Base-by-base conservation (phyloP, 1,140 invertebrate species). In the Proales similis region DNA sequence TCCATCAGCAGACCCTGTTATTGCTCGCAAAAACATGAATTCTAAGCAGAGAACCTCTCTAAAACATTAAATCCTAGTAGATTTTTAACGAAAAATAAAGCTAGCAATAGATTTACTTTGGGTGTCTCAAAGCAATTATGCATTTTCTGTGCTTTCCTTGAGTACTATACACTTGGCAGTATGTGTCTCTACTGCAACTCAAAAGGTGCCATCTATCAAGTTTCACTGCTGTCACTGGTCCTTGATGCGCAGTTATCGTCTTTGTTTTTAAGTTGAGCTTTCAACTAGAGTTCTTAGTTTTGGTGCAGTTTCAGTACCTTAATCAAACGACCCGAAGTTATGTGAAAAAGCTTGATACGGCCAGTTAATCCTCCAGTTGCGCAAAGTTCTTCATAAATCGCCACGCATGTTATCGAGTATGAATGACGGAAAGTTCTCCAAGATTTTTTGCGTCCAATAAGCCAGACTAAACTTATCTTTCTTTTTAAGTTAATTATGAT, bases 171-270 rank as follows among this genome's bases (percentile, higher is more conserved):
- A 69, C 69, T 9, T 73, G 64, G 12, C 70, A 72, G 66, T 74
- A 76, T n/a, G 70, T 69, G 67, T 76, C 74, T 62, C 66, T 68
- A 48, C 71, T 70, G 20, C 67, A 70, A 30, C 72, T 71, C 12
- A 73, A 66, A 38, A 76, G 75, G 64, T 76, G 74, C 70, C 71
- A 76, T 9, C 65, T 63, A 49, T 76, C 74, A 71, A 74, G 73
- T 65, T 70, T 70, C 24, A 76, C 71, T 39, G 63, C 67, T 3
- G 69, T 73, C 9, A 76, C 67, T 48, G 67, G 65, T n/a, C 67
- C 68, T 63, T 69, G 66, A 64, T 76, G 74, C 11, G 71, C 72
- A 51, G 64, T 67, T 38, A 76, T 65, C 33, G 65, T 69, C 74
- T 76, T 14, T 30, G 45, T 19, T 20, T 32, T 11, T 30, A 48